Base-by-base conservation (phyloP, 1,140 invertebrate species). In the Drosophila ercepeae region DNA sequence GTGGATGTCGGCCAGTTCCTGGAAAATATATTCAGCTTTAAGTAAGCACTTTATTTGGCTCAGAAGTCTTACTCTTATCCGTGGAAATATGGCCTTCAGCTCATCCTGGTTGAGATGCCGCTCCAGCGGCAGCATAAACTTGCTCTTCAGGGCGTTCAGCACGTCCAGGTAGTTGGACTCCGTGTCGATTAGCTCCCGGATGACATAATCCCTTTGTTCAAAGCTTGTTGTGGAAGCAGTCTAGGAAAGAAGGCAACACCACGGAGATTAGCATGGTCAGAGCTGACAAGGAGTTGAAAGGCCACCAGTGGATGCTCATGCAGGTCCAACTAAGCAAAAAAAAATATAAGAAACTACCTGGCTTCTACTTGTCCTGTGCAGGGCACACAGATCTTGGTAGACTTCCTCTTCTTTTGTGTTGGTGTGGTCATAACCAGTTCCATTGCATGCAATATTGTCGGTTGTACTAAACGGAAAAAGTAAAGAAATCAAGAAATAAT, bases 91-190 rank as follows among this genome's bases (percentile, higher is more conserved):
- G 23, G 94, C 93, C 60, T 95, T 93, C 45, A 94, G 92, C 74
- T 98, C 96, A 48, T 96, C 94, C n/a, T 94, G 92, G 69, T 94
- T 94, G 50, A 99, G 91, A 34, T 95, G 91, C 39, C 93, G 92
- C 54, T 94, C 93, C n/a, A 99, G 92, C 11, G 96, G 96, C 60
- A 93, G 92, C 81, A 96, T 94, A 82, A 97, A 98, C 90, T 96
- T 94, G 58, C 94, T 94, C 52, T 96, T 95, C 36, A 99, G 94
- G 92, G 97, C 98, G 77, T 94, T 94, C 13, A 99, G 93, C 32
- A 98, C 98, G 76, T 98, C 97, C 14, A 99, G 95, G 91, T 99
- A 99, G 92, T 99, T 99, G 65, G 95, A 96, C 92, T 99, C 98
- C 0, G 98, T 99, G 92, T 99, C 98, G 9, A 99, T 94, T 3